Conservation (phyloP, 2,113 vertebrate species). For the Colossoma macropomum region DNA sequence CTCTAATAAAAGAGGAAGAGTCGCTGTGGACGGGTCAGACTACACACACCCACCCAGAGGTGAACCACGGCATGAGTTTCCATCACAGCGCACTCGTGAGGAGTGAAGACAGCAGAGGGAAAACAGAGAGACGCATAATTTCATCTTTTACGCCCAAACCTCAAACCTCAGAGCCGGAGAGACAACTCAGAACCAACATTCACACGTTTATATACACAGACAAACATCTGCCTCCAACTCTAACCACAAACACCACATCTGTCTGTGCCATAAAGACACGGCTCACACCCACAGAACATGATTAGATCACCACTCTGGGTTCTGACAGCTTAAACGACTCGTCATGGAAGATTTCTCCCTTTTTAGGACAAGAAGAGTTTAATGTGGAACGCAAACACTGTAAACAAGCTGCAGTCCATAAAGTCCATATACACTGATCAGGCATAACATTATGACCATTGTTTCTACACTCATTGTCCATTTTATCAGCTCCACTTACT, state of each 20-base stretch:
- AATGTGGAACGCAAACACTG: no score
- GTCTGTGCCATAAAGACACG: no score
- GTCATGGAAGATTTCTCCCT: no score
- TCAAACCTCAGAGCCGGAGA: background rate
- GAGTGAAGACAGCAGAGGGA: background rate
- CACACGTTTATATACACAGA: constrained; percentile 1
- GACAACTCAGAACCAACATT: background rate
- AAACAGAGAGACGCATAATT: background rate
- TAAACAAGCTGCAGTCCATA: no score
- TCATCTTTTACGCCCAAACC: constrained; percentile 1
- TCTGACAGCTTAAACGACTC: background rate
- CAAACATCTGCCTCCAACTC: background rate
- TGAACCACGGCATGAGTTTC: constrained; percentile 7
- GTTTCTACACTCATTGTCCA: no score
- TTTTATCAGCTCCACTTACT: no score
- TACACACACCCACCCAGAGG: constrained; percentile 22
- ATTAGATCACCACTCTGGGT: background rate
- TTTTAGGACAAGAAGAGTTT: no score
- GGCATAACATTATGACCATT: no score
- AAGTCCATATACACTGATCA: no score
- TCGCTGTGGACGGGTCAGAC: background rate
- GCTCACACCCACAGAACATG: background rate
- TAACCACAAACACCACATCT: background rate
- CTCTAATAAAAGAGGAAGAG: constrained; percentile 20
- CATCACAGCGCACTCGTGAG: background rate